Evolutionary conservation across 2,113 vertebrate genomes (phyloP), one percentile per base, ranked within the genome.

Genomic region (Nycticebus coucang): DNA sequence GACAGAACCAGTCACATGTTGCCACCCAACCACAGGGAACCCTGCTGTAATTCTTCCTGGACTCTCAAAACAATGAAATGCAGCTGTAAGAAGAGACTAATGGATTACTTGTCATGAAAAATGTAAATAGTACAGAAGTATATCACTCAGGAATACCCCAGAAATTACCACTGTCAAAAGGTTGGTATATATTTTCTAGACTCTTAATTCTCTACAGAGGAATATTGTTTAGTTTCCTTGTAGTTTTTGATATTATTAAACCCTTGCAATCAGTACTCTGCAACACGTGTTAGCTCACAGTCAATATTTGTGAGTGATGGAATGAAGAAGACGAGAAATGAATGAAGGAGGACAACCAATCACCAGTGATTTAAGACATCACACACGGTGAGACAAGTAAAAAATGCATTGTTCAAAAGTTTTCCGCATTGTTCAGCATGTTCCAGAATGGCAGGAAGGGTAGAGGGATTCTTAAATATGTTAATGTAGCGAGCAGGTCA

Each of bases 221-320:
- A 45, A 59, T 30, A 75, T 68, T 30, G 71, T 68, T 83, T 75
- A 69, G 30, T 19, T 75, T 71, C 59, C 84, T 84, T 87, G 26
- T 82, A 80, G 37, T 18, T 84, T 94, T 94, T 83, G 14, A 87
- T 57, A 74, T 79, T 59, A 87, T 57, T 84, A 79, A 80, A 64
- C 28, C 66, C 79, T 87, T 83, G 45, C 22, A 74, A 4, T 30
- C 78, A 84, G 7, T 91, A 80, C 22, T 83, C 60, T 60, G 55
- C 68, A 81, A 35, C 50, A 71, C 24, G 53, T 4, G 37, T 89
- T 66, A 71, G 35, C 55, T 53, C 80, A 64, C 37, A 35, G 30
- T 96, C 72, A 60, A 89, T 91, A n/a, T 78, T 88, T 94, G 59
- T 74, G 79, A 74, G 14, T 45, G 18, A 81, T 12, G 57, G 79